phyloP scores from a whole-genome alignment of 2,113 vertebrate genomes.

The Poecilia latipinna region DNA sequence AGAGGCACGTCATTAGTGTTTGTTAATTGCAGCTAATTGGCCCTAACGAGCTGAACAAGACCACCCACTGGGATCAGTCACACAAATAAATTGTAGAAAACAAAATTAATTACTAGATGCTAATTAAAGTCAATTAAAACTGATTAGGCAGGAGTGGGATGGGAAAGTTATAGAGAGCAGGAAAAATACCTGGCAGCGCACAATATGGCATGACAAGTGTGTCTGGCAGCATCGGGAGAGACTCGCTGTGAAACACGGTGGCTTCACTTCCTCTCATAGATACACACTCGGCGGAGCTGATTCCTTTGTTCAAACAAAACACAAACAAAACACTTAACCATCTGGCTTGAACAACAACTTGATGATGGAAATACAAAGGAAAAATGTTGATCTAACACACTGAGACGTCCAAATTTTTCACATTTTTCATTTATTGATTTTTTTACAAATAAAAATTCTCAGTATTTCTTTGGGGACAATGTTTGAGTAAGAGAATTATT shows the following conservation, averaged over 20 bases:
- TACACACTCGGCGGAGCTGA: neutral
- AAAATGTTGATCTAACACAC: neutral
- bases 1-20: conserved; percentile 97
- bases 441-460: neutral
- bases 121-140: conserved; percentile 86
- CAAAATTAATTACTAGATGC: conserved; percentile 99
- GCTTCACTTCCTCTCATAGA: neutral
- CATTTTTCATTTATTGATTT: neutral
- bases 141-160: conserved; percentile 58
- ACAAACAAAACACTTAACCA: neutral
- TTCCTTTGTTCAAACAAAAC: neutral
- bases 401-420: neutral
- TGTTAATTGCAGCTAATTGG: conserved; percentile 99
- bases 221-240: conserved; percentile 18
- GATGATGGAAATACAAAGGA: neutral
- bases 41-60: conserved; percentile 99
- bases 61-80: conserved; percentile 97
- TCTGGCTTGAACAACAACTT: neutral
- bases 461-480: neutral
- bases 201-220: conserved; percentile 24
- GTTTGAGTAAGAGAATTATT: too few relatives aligned
- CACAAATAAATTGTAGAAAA: conserved; percentile 99
- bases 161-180: conserved; percentile 57
- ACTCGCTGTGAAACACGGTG: conserved; percentile 9
- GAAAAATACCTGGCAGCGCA: conserved; percentile 54